phyloP scores from a whole-genome alignment of 1,140 invertebrate species.

The Telenomus remus region DNA sequence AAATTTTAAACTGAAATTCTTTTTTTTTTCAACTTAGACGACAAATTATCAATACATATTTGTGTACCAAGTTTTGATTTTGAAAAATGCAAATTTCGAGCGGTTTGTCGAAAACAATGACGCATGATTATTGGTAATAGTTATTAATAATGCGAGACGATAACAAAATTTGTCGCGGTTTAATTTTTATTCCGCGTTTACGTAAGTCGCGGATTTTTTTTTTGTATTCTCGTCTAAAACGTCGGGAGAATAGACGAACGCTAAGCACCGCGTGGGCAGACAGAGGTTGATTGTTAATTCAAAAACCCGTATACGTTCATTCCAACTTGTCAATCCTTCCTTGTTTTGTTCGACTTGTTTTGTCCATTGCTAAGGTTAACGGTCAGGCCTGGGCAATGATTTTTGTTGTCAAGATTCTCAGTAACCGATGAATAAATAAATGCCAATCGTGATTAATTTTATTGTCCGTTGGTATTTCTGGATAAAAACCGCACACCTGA shows the following conservation, averaged over 20 bases:
- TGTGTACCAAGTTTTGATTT: neutral
- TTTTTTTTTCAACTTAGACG: too few species aligned
- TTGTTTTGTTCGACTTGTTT: too few species aligned
- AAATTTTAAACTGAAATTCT: too few species aligned
- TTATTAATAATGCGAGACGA: slow-evolving; percentile 13
- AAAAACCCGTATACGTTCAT: slow-evolving; percentile 1
- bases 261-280: neutral
- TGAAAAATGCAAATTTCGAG: neutral
- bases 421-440: too few species aligned
- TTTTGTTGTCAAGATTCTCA: too few species aligned
- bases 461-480: too few species aligned
- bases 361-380: too few species aligned
- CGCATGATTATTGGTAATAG: slow-evolving; percentile 5
- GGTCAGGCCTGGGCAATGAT: too few species aligned
- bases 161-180: slow-evolving; percentile 17
- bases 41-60: too few species aligned
- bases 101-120: slow-evolving; percentile 10
- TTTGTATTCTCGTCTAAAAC: too few species aligned
- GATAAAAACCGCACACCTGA: too few species aligned
- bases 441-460: too few species aligned
- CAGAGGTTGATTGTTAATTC: neutral
- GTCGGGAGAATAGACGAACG: neutral
- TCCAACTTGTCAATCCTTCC: neutral
- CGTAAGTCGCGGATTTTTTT: neutral
- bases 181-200: neutral